These are phyloP conservation scores for Eueides isabella DNA, from an alignment of 1,140 invertebrate species.

Conservation along the genomic window DNA sequence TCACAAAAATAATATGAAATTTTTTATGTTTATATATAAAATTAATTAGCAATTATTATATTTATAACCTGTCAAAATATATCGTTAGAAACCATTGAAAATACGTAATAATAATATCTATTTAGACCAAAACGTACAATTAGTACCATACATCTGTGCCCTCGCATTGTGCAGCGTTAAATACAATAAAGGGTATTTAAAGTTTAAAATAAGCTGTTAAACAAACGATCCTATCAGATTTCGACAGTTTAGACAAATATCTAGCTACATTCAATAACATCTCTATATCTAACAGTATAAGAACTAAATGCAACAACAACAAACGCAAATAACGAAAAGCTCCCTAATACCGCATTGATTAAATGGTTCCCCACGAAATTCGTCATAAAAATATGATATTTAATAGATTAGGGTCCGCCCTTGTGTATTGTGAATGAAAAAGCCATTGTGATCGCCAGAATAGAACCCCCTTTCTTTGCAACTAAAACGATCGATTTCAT, in stretches of 20 bases:
- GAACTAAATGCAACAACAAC: slow-evolving; percentile 18
- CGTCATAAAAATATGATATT: slow-evolving; percentile 63
- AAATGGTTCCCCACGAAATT: slow-evolving; percentile 40
- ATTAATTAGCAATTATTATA: too few relatives aligned
- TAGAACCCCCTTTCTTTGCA: slow-evolving; percentile 20
- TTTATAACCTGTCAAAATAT: background rate
- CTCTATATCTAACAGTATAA: slow-evolving; percentile 26
- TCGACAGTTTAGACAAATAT: slow-evolving; percentile 30
- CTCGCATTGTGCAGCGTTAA: slow-evolving; percentile 32
- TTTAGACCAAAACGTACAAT: slow-evolving; percentile 20
- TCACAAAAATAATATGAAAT: too few relatives aligned
- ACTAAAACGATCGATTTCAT: slow-evolving; percentile 14
- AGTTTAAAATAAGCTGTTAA: slow-evolving; percentile 51
- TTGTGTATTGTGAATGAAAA: slow-evolving; percentile 39
- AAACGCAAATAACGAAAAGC: background rate
- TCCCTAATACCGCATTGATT: slow-evolving; percentile 16
- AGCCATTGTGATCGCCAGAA: slow-evolving; percentile 41
- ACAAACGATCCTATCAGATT: slow-evolving; percentile 48
- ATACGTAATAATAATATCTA: background rate
- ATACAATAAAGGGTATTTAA: slow-evolving; percentile 40
- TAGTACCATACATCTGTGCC: slow-evolving; percentile 33
- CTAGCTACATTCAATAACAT: background rate
- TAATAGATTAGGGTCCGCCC: slow-evolving; percentile 49
- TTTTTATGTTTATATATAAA: too few relatives aligned
- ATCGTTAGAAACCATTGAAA: background rate